Evolutionary conservation across 2,113 vertebrate genomes (phyloP).

Genomic region (Aphelocoma coerulescens): DNA sequence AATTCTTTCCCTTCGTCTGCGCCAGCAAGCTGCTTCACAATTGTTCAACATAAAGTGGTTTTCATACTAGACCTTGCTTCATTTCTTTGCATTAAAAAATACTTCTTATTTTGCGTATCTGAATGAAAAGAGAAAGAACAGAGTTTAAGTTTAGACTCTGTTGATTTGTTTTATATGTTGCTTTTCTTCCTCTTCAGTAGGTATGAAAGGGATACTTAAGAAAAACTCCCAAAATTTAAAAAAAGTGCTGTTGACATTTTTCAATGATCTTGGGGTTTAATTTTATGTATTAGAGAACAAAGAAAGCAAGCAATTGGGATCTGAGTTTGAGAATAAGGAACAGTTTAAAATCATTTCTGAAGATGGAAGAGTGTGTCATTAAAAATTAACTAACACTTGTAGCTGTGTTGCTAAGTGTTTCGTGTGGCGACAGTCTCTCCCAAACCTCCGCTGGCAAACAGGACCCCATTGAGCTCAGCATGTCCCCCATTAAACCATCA

Average conservation of each 20-base stretch:
- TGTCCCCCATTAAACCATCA: slow-evolving; percentile 54
- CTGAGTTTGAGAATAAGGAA: neutral
- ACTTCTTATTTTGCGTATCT: neutral
- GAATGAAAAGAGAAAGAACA: neutral
- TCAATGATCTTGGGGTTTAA: neutral
- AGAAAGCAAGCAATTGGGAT: neutral
- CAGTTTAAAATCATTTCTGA: neutral
- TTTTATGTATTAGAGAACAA: neutral
- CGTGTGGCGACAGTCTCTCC: neutral
- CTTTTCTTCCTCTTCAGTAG: neutral
- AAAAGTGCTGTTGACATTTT: neutral
- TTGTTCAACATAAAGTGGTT: neutral
- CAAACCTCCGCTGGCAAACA: slow-evolving; percentile 21
- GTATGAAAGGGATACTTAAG: neutral
- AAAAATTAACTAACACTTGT: slow-evolving; percentile 31
- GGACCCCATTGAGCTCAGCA: slow-evolving; percentile 47
- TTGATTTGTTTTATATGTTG: neutral
- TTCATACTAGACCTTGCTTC: neutral
- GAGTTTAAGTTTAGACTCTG: neutral
- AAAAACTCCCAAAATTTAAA: rapidly evolving
- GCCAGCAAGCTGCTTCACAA: rapidly evolving
- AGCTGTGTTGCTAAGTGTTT: slow-evolving; percentile 15
- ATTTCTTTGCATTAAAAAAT: neutral
- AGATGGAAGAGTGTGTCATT: neutral
- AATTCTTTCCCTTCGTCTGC: rapidly evolving